Evolutionary conservation across 2,888 invertebrate genomes (phyloP).

Genomic region (Parnassius mnemosyne): DNA sequence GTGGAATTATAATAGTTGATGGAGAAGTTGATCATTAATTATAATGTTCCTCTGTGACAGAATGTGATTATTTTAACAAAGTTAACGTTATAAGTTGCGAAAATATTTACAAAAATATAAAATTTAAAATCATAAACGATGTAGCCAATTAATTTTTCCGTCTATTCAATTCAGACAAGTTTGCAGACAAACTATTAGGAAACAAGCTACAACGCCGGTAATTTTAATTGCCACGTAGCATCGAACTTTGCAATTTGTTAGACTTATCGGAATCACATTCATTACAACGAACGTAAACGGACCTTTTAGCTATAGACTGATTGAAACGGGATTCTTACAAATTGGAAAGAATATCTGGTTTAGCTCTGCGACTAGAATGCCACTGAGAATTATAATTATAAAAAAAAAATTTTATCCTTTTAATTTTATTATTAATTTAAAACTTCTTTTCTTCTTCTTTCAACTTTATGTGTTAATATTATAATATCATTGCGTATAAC

Average conservation of each 20-base stretch:
- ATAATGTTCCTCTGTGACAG: too few relatives aligned
- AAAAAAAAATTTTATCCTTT: too few relatives aligned
- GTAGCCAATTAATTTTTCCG: constrained; percentile 1
- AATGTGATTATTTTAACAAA: too few relatives aligned
- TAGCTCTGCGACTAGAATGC: neutral
- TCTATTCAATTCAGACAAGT: constrained; percentile 3
- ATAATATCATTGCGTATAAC: too few relatives aligned
- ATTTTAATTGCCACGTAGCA: constrained; percentile 16
- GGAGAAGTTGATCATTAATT: too few relatives aligned
- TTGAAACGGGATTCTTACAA: neutral
- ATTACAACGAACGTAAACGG: constrained; percentile 4
- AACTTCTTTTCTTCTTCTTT: too few relatives aligned
- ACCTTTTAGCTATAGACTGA: constrained; percentile 1
- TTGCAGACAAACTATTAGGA: constrained; percentile 14
- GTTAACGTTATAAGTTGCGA: too few relatives aligned
- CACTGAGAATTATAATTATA: neutral
- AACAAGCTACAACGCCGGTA: constrained; percentile 14
- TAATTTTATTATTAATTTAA: too few relatives aligned
- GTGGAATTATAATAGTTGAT: too few relatives aligned
- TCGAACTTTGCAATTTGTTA: constrained; percentile 10
- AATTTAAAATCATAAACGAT: neutral
- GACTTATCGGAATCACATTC: constrained; percentile 18
- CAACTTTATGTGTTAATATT: too few relatives aligned
- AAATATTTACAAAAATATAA: too few relatives aligned
- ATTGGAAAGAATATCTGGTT: neutral